These are phyloP conservation scores for Sternotherus odoratus DNA, from an alignment of 2,797 vertebrate species.

Conservation along the genomic window DNA sequence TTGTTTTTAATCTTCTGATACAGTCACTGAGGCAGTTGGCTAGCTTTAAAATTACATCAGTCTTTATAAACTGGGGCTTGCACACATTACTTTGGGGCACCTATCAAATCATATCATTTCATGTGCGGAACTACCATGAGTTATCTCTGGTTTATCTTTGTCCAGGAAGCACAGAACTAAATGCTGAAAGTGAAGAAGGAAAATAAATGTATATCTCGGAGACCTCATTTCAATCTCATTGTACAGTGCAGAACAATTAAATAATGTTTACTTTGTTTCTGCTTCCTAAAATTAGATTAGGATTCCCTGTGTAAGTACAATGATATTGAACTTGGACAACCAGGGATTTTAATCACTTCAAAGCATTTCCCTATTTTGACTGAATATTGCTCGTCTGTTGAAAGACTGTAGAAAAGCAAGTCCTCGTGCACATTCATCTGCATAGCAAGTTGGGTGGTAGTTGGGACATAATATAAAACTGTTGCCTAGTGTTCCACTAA, in stretches of 20 bases:
- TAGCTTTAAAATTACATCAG: conserved; percentile 81
- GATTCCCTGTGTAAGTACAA: background rate
- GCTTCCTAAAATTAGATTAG: conserved; percentile 57
- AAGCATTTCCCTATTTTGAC: conserved; percentile 32
- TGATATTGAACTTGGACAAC: background rate
- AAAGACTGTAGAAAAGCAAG: background rate
- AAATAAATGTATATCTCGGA: background rate
- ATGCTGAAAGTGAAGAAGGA: background rate
- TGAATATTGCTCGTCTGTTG: background rate
- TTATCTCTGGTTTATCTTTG: background rate
- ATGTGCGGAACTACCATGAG: conserved; percentile 3
- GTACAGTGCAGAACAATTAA: background rate
- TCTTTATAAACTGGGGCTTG: conserved; percentile 61
- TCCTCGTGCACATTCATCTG: background rate
- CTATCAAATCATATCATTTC: conserved; percentile 42
- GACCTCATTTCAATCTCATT: fast-evolving
- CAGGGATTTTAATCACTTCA: conserved; percentile 44
- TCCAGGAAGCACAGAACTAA: fast-evolving
- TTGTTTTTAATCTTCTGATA: conserved; percentile 85
- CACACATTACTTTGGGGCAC: conserved; percentile 39
- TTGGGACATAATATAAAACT: conserved; percentile 76
- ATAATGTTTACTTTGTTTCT: conserved; percentile 46
- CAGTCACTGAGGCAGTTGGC: conserved; percentile 78
- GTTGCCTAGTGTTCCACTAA: conserved; percentile 82
- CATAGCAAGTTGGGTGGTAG: conserved; percentile 78